Conservation (phyloP, 2,113 vertebrate genomes). For the Scartelaos histophorus region DNA sequence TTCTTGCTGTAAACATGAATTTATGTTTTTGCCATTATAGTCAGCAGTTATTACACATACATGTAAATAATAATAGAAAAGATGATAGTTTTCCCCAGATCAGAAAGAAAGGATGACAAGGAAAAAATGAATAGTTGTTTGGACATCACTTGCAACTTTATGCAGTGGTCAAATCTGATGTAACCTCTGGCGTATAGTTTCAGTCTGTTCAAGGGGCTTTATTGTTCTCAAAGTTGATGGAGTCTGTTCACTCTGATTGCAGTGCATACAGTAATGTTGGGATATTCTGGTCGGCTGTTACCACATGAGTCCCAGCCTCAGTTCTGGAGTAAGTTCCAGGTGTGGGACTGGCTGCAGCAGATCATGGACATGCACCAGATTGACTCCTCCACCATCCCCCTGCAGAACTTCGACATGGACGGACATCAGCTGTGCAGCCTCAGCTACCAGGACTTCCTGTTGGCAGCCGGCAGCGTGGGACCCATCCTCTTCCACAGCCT, state of each 20-base stretch:
- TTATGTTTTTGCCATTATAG: no score
- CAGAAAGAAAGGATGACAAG: no score
- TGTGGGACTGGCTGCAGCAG: conserved; percentile 99
- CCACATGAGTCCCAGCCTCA: conserved; percentile 87
- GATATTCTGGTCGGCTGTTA: conserved; percentile 86
- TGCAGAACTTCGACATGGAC: conserved; percentile 92
- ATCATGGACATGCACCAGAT: conserved; percentile 94
- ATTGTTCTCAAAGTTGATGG: no score
- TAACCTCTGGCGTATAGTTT: no score
- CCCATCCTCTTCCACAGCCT: conserved; percentile 90
- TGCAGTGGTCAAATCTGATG: no score
- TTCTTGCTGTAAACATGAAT: no score
- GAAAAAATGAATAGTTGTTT: no score
- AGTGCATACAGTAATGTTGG: conserved; percentile 65
- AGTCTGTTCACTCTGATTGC: conserved; percentile 4
- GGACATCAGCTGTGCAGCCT: conserved; percentile 92
- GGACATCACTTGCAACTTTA: no score
- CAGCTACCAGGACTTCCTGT: conserved; percentile 89
- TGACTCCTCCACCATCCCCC: conserved; percentile 88
- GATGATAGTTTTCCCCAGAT: no score
- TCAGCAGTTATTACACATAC: no score
- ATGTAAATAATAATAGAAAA: no score
- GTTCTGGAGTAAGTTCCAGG: conserved; percentile 95
- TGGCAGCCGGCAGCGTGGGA: conserved; percentile 86
- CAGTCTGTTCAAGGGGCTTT: no score